These are phyloP conservation scores for Merluccius polli DNA, from an alignment of 2,797 vertebrate species.

Conservation along the genomic window DNA sequence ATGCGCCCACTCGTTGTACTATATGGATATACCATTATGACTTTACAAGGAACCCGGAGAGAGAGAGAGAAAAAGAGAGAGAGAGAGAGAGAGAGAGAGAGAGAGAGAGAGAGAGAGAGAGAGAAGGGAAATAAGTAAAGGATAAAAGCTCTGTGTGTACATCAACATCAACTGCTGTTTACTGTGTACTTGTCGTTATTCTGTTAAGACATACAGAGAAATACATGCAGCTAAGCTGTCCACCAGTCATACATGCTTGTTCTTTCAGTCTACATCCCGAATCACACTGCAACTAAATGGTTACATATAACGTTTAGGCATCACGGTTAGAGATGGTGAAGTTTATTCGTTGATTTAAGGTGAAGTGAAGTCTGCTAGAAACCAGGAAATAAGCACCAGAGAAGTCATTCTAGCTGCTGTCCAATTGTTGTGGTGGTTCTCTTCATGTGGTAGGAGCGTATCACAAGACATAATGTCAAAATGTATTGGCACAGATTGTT, in stretches of 20 bases:
- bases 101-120: background rate
- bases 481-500: background rate
- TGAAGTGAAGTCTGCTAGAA: background rate
- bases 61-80: background rate
- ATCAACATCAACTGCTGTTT: background rate
- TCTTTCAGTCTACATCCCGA: background rate
- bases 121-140: background rate
- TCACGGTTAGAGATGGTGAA: background rate
- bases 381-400: background rate
- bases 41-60: background rate
- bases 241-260: background rate
- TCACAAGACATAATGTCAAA: background rate
- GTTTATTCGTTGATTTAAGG: background rate
- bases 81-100: background rate
- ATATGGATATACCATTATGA: background rate
- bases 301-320: background rate
- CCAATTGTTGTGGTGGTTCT: background rate
- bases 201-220: background rate
- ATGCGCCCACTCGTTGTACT: background rate
- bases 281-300: background rate
- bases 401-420: background rate
- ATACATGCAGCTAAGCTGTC: background rate
- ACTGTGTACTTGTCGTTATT: background rate
- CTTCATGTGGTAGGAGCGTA: background rate
- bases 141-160: background rate